phyloP scores from a whole-genome alignment of 2,113 vertebrate genomes.

The Trachemys scripta region DNA sequence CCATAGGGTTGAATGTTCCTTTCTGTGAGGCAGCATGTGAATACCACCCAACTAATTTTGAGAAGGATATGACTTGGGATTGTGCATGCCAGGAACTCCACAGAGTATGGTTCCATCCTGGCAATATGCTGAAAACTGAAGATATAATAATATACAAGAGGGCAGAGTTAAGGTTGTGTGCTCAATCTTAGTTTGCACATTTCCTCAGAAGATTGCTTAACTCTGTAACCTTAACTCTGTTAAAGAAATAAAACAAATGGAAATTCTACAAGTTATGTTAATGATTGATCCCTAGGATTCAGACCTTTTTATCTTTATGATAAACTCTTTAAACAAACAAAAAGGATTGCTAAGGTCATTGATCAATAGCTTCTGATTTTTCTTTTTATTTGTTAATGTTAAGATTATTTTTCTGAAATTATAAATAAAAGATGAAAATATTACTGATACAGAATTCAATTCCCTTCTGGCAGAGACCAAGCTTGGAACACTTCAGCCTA shows the following conservation, averaged over 20 bases:
- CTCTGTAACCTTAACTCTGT: neutral
- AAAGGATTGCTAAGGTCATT: neutral
- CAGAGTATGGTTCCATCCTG: neutral
- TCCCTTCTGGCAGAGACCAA: neutral
- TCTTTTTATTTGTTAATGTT: neutral
- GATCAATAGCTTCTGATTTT: neutral
- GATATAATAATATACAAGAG: neutral
- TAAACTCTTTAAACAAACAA: neutral
- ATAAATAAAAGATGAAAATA: neutral
- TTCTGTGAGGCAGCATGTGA: neutral
- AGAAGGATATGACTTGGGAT: neutral
- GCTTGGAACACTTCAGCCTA: neutral
- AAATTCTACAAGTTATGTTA: neutral
- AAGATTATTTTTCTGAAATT: neutral
- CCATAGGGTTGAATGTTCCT: neutral
- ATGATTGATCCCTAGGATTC: neutral
- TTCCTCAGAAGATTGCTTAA: neutral
- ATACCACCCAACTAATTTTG: neutral
- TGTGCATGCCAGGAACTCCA: too few species aligned
- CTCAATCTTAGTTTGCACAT: neutral
- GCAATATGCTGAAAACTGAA: neutral
- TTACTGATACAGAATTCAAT: neutral
- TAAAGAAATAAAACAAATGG: too few species aligned
- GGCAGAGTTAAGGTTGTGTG: neutral
- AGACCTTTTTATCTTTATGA: neutral